phyloP scores from a whole-genome alignment of 2,888 invertebrate species.

The Pseudococcus longispinus region DNA sequence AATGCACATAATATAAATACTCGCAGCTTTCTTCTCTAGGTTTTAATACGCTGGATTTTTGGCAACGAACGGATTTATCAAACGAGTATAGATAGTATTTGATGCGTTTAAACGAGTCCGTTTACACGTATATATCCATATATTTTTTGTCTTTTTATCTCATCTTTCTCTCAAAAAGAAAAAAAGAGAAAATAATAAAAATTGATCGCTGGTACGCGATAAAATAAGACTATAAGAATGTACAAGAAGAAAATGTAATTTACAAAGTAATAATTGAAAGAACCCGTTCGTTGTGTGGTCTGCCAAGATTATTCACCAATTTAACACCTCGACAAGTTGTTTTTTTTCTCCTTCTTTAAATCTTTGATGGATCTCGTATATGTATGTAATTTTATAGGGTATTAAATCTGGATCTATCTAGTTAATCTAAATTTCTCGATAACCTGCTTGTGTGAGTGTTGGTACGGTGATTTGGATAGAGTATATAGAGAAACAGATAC shows the following conservation, averaged over 20 bases:
- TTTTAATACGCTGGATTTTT: neutral
- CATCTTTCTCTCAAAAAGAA: slow-evolving; percentile 8
- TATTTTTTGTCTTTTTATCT: neutral
- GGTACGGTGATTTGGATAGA: neutral
- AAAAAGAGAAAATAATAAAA: slow-evolving; percentile 13
- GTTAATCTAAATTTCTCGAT: slow-evolving; percentile 35
- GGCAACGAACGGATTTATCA: neutral
- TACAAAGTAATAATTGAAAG: slow-evolving; percentile 46
- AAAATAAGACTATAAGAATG: neutral
- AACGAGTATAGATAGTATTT: neutral
- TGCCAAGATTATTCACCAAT: slow-evolving; percentile 39
- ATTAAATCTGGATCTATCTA: slow-evolving; percentile 54
- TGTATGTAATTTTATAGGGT: slow-evolving; percentile 49
- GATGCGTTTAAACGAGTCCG: neutral
- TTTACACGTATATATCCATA: neutral
- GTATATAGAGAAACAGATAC: neutral
- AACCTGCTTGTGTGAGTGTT: neutral
- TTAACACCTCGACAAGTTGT: slow-evolving; percentile 42
- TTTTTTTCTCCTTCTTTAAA: neutral
- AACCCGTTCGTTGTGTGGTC: slow-evolving; percentile 51
- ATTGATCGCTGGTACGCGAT: neutral
- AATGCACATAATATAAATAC: neutral
- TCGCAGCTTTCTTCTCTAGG: neutral
- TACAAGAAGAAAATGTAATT: slow-evolving; percentile 22
- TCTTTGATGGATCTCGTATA: slow-evolving; percentile 48